Conservation (phyloP, 2,113 vertebrate genomes). For the Hydropotes inermis region DNA sequence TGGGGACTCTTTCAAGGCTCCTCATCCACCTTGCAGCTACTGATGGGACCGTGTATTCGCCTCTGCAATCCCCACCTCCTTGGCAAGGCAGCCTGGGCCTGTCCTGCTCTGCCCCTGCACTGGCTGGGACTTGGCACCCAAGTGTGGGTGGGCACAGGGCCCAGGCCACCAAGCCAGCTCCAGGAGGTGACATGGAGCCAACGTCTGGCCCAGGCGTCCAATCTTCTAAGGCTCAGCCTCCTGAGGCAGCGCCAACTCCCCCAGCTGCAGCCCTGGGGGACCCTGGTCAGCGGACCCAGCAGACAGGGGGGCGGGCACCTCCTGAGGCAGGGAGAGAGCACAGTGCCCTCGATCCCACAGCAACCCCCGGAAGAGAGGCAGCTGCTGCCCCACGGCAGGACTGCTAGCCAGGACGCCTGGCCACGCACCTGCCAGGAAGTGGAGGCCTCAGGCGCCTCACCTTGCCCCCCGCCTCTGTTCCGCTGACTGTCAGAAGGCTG, state of each 20-base stretch:
- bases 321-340: rapidly evolving
- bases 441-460: too few species aligned
- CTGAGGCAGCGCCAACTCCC: background rate
- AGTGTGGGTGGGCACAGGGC: background rate
- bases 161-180: background rate
- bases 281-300: rapidly evolving
- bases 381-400: background rate
- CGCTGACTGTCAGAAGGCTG: rapidly evolving
- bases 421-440: background rate
- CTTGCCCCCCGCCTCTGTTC: background rate
- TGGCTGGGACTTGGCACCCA: rapidly evolving
- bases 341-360: too few species aligned
- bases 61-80: rapidly evolving
- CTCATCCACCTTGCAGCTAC: background rate
- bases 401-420: rapidly evolving
- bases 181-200: background rate
- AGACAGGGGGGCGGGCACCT: background rate
- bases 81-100: too few species aligned
- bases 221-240: background rate
- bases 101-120: background rate
- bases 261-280: background rate
- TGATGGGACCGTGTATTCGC: rapidly evolving
- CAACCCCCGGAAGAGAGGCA: rapidly evolving
- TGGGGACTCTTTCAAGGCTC: too few species aligned
- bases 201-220: rapidly evolving